Base-by-base conservation (phyloP, 1,140 invertebrate species). In the Brachionus manjavacas region DNA sequence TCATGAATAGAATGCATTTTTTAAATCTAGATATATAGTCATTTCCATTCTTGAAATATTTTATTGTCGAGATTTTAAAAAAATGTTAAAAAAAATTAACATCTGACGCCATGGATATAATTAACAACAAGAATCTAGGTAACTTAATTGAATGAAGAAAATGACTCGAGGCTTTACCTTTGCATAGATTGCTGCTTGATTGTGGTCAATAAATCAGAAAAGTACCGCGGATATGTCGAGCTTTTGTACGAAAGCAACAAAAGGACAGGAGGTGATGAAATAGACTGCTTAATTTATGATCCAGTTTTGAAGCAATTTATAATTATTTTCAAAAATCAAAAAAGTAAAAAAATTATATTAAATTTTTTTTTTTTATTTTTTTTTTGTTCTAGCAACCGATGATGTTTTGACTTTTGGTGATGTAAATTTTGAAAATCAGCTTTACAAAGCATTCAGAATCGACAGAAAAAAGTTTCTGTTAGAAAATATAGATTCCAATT, bases 201-300 rank as follows among this genome's bases (percentile, higher is more conserved):
- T 72, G 39, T 72, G 16, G 9, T 16, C 9, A 72, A 49, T 28
- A 76, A 76, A 76, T 20, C 20, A 49, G 72, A 76, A 49, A 76
- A n/a, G 3, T 11, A 76, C 41, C 39, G 43, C 0, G 43, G 46
- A 14, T 49, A 20, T 7, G 49, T 76, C 4, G 43, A 76, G 7
- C 72, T 76, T 49, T 49, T 76, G 41, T 76, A 14, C 41, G 72
- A 76, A 28, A 76, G 72, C 20, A 76, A 76, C 46, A 76, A 76
- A 28, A 46, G 72, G 49, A 76, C 72, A 28, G 72, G 72, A 14
- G 72, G 72, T 25, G 72, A 49, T 49, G 72, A 76, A 20, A 76
- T 76, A 49, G 49, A 25, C 11, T 1, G 28, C 6, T 25, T 76
- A 12, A 12, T 14, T 49, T 46, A 76, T 49, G 72, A 76, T 23